These are phyloP conservation scores for Myopa testacea DNA, from an alignment of 2,888 invertebrate species.

Conservation along the genomic window DNA sequence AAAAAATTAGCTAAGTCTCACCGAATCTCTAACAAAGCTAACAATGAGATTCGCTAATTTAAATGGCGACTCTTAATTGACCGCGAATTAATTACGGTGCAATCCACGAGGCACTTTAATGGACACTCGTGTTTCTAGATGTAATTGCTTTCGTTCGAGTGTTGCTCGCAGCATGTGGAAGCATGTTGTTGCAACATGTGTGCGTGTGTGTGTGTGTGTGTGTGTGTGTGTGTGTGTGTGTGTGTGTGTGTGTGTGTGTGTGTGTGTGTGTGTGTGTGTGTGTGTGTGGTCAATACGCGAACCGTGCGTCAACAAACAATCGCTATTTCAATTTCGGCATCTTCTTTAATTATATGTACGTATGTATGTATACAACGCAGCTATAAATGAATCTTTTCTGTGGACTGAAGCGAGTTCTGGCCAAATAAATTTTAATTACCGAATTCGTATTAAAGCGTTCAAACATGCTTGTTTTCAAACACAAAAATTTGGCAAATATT, in stretches of 20 bases:
- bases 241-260: too few relatives aligned
- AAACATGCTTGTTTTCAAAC: constrained; percentile 5
- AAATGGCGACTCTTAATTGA: constrained; percentile 35
- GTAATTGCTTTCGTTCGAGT: constrained; percentile 10
- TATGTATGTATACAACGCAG: not conserved
- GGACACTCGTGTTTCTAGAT: not conserved
- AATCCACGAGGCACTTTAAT: constrained; percentile 1
- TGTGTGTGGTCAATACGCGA: not conserved
- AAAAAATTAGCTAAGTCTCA: too few relatives aligned
- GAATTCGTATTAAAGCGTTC: constrained; percentile 15
- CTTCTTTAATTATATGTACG: not conserved
- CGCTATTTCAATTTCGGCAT: not conserved
- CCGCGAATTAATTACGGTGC: constrained; percentile 34
- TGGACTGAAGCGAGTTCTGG: not conserved
- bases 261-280: too few relatives aligned
- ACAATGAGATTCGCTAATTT: constrained; percentile 2
- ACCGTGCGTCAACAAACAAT: constrained; percentile 7
- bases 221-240: not conserved
- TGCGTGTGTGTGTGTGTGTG: too few relatives aligned
- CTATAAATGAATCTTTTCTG: too few relatives aligned
- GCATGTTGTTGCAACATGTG: not conserved
- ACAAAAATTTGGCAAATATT: constrained; percentile 7
- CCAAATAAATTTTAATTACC: constrained; percentile 15
- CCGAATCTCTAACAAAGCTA: too few relatives aligned
- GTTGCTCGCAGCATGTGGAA: not conserved